Evolutionary conservation across 2,888 invertebrate genomes (phyloP).

Genomic region (Gortyna flavago): DNA sequence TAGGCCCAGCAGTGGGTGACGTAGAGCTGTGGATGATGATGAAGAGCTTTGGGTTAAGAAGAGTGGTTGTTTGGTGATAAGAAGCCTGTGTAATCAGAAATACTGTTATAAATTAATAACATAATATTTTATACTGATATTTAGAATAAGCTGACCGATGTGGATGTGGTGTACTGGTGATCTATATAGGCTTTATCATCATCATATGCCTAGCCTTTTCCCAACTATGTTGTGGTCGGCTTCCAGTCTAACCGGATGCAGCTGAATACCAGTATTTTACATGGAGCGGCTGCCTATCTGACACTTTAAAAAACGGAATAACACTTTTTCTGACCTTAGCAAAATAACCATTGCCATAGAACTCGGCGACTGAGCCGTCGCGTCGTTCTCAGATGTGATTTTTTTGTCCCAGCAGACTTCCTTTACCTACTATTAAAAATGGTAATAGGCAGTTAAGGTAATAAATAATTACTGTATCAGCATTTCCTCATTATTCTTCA

Average conservation of each 20-base stretch:
- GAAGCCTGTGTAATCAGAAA: not conserved
- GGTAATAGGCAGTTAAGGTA: not conserved
- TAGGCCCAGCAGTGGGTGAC: not conserved
- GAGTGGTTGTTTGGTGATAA: not conserved
- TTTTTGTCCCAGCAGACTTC: not conserved
- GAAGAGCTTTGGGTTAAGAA: not conserved
- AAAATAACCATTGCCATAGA: not conserved
- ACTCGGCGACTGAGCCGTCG: not conserved
- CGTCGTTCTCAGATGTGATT: too few relatives aligned
- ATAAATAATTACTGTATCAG: conserved; percentile 11
- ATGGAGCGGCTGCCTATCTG: too few relatives aligned
- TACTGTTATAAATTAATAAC: not conserved
- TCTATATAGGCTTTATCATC: not conserved
- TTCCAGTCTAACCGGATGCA: too few relatives aligned
- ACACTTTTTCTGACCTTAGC: too few relatives aligned
- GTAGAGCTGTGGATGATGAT: not conserved
- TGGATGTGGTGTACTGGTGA: not conserved
- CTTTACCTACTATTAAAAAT: not conserved
- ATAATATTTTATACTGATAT: not conserved
- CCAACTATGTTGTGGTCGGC: too few relatives aligned
- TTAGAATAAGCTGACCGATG: not conserved
- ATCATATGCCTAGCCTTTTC: too few relatives aligned
- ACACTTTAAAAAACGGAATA: not conserved
- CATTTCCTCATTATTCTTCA: conserved; percentile 20
- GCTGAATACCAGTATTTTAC: too few relatives aligned